These are phyloP conservation scores for Lepidurus packardi DNA, from an alignment of 1,140 invertebrate species.

Conservation along the genomic window DNA sequence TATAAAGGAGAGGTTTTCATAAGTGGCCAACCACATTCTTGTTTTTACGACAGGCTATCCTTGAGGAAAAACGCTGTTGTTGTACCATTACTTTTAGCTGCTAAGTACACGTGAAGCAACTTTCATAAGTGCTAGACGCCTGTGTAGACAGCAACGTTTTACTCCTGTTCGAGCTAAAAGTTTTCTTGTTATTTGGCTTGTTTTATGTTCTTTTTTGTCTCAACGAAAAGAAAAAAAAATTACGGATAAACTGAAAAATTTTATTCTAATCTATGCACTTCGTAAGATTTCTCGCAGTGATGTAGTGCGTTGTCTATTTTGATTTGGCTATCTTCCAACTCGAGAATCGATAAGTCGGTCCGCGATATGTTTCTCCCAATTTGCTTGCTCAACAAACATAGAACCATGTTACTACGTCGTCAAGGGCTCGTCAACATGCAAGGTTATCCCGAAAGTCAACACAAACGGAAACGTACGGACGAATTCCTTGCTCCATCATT, in stretches of 20 bases:
- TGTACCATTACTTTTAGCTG: neutral
- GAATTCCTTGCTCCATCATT: neutral
- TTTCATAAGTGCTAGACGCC: neutral
- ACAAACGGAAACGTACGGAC: neutral
- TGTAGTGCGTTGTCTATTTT: neutral
- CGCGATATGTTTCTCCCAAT: conserved; percentile 3
- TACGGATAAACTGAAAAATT: neutral
- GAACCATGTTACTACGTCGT: conserved; percentile 21
- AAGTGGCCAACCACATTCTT: neutral
- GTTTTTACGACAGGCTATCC: neutral
- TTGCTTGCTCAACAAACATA: conserved; percentile 18
- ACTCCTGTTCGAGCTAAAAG: neutral
- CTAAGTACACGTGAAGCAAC: neutral
- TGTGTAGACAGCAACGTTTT: neutral
- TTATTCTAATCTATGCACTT: neutral
- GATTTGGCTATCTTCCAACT: neutral
- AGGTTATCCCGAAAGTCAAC: conserved; percentile 10
- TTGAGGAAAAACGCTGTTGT: neutral
- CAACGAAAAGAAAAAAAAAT: neutral
- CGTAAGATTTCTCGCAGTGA: neutral
- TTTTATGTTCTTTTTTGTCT: neutral
- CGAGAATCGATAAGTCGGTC: conserved; percentile 9
- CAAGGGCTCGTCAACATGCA: conserved; percentile 20
- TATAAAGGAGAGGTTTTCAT: neutral
- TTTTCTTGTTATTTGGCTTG: neutral